Evolutionary conservation across 2,888 invertebrate species (phyloP).

Genomic region (Buathra laborator): DNA sequence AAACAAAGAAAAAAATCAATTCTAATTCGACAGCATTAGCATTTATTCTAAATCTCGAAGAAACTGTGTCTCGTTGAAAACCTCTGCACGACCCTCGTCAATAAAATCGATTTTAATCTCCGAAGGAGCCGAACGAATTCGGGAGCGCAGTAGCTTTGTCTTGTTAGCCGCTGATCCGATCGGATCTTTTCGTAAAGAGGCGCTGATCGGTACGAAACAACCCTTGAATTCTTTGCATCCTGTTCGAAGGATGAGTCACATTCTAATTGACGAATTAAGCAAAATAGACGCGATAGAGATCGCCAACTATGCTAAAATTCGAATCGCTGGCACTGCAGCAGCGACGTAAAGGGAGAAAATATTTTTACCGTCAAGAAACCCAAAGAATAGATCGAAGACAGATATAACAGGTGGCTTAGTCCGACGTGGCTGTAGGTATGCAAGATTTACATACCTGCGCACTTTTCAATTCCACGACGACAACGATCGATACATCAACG

Average conservation of each 20-base stretch:
- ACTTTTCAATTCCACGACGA: constrained; percentile 37
- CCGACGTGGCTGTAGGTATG: not conserved
- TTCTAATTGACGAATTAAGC: constrained; percentile 64
- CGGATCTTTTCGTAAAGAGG: constrained; percentile 21
- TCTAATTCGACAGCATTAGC: constrained; percentile 50
- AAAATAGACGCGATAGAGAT: constrained; percentile 62
- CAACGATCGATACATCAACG: constrained; percentile 44
- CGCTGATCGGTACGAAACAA: not conserved
- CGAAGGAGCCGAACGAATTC: constrained; percentile 34
- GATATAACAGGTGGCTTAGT: constrained; percentile 14
- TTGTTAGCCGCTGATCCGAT: constrained; percentile 7
- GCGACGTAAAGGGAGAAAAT: not conserved
- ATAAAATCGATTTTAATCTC: constrained; percentile 46
- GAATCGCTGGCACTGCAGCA: not conserved
- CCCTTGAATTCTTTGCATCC: constrained; percentile 19
- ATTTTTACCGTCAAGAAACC: not conserved
- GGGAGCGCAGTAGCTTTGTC: constrained; percentile 35
- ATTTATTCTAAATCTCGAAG: constrained; percentile 28
- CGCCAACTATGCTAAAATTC: constrained; percentile 38
- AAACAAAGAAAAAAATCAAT: constrained; percentile 38
- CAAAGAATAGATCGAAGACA: not conserved
- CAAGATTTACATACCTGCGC: not conserved
- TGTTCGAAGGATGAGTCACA: constrained; percentile 35
- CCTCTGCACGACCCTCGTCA: constrained; percentile 50
- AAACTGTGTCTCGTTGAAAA: constrained; percentile 11